A percentile compares a stretch with the other conserved stretches of the same genome.
Evolutionary conservation across 2,797 vertebrate species (phyloP).

Genomic region (Acropternis orthonyx): DNA sequence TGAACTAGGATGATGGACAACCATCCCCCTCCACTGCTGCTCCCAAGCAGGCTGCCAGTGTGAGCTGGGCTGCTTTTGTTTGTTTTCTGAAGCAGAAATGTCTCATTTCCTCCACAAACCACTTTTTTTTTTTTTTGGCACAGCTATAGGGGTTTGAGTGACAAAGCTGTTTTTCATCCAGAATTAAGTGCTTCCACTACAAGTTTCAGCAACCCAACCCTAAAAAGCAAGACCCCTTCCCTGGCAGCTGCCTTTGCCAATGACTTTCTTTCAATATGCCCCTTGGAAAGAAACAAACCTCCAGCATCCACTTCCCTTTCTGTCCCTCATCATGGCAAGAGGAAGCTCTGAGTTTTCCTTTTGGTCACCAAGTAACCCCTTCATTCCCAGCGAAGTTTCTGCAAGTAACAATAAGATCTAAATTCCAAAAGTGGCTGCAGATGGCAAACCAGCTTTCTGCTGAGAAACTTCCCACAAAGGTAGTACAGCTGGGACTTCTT

Average conservation of each 20-base stretch:
- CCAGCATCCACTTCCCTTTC: fast-evolving
- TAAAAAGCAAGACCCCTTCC: background rate
- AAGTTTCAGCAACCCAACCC: background rate
- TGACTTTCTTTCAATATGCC: background rate
- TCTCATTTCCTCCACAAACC: background rate
- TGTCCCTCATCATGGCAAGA: background rate
- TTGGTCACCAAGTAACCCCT: background rate
- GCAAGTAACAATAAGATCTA: background rate
- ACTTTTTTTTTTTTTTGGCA: background rate
- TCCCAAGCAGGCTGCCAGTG: fast-evolving
- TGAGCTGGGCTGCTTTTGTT: background rate
- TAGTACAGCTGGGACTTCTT: background rate
- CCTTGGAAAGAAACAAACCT: background rate
- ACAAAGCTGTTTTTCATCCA: fast-evolving
- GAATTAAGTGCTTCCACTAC: background rate
- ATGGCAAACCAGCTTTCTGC: background rate
- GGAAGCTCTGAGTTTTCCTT: background rate
- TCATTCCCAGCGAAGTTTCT: fast-evolving
- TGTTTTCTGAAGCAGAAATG: background rate
- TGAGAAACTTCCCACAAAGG: background rate
- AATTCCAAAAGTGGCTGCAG: background rate
- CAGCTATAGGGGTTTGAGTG: background rate
- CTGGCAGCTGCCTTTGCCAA: background rate
- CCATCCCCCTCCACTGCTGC: fast-evolving
- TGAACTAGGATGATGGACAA: background rate